Base-by-base conservation (phyloP, 2,797 vertebrate genomes). In the Pampus argenteus region DNA sequence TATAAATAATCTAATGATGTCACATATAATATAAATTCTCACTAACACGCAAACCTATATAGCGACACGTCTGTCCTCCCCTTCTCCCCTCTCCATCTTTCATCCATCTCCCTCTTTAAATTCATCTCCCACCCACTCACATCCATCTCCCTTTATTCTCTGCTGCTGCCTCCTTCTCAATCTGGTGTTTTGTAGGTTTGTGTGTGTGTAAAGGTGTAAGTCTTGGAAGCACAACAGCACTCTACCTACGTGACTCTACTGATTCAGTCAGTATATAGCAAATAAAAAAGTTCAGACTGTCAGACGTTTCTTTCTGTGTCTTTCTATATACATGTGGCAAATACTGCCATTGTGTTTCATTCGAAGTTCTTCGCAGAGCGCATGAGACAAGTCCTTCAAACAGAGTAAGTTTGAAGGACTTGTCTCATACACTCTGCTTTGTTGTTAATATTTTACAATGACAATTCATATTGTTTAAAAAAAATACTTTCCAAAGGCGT, bases 71-170 rank as follows among this genome's bases (percentile, higher is more conserved):
- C 51, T 28, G n/a, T 36, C n/a, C 17, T 31, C 57, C 66, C 61
- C 56, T 11, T 11, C 34, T 36, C 34, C 34, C n/a, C 62, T 42
- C 59, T 48, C 20, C 71, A 83, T 83, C 86, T 85, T 76, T 86
- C 73, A 83, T 72, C 63, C 11, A 9, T 50, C 64, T 29, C 61
- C 62, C 61, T 71, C 58, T 80, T 71, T 40, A 6, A 69, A 79
- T 90, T 82, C 83, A 89, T 86, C 88, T 66, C 51, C 28, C 64
- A 28, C 56, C 47, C 57, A 22, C 58, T 25, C 25, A 18, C 15
- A 52, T 70, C 51, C 58, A 54, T 76, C 67, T 72, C 64, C 55
- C 48, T 38, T 58, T 71, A 29, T 65, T 44, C 42, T 71, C 54
- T 40, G 44, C 15, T 22, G 67, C 69, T 17, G 58, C 44, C 23